Base-by-base conservation (phyloP, 2,113 vertebrate genomes). In the Alces alces region DNA sequence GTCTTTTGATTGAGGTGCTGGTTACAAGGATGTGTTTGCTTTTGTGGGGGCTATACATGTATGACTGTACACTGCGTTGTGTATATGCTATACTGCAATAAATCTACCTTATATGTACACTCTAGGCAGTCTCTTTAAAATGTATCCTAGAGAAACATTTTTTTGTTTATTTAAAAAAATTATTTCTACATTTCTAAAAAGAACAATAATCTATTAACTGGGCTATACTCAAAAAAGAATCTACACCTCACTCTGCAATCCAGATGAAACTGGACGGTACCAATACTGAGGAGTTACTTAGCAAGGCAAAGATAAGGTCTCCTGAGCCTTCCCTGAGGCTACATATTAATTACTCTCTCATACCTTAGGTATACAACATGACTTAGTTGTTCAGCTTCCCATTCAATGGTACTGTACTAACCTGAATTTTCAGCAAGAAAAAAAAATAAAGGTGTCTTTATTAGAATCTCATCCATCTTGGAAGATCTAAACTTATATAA, bases 221-320 rank as follows among this genome's bases (percentile, higher is more conserved):
- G 43, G 78, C 47, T 3, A 97, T 93, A 98, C 97, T 98, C 92
- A 98, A 98, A 99, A 98, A 87, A 88, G 95, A 97, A 93, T 73
- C 88, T 55, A 97, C 97, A 98, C 47, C 11, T 21, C 52, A 61
- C 15, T 23, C 89, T 73, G 82, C 91, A 98, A 98, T 61, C 96
- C 96, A 98, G 95, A 96, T 83, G 78, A 86, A 99, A 96, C 82
- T 95, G 91, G 97, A 91, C 10, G 79, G 55, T 76, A 97, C 94
- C 60, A 92, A 83, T 27, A 60, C 80, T 57, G 80, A 85, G 95
- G 92, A 95, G 87, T 94, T 92, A 96, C 70, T 36, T 6, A 93
- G 76, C 86, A 43, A 94, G 16, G 92, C 39, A 14, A 54, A 89
- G 92, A 92, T 15, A 39, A 73, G 97, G 89, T 91, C 97, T 93